These are phyloP conservation scores for Panorpa germanica DNA, from an alignment of 2,888 invertebrate genomes.

Conservation along the genomic window DNA sequence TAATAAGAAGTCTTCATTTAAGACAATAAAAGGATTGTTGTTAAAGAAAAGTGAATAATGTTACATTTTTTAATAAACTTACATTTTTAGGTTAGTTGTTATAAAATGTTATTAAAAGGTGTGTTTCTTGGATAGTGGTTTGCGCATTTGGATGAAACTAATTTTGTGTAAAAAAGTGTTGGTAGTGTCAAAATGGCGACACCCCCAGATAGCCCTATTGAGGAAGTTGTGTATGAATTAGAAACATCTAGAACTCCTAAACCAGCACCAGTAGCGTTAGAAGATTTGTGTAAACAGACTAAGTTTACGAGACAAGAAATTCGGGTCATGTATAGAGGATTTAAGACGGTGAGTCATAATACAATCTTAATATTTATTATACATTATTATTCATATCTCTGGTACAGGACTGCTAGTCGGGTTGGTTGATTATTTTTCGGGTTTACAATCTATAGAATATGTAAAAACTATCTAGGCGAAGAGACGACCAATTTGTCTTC, in stretches of 20 bases:
- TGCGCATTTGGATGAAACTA: too few relatives aligned
- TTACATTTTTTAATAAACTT: too few relatives aligned
- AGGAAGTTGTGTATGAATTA: conserved; percentile 72
- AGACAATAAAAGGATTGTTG: too few relatives aligned
- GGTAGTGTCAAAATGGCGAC: conserved; percentile 65
- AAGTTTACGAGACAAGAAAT: conserved; percentile 93
- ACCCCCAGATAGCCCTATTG: conserved; percentile 70
- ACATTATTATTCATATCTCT: background rate
- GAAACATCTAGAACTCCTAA: conserved; percentile 64
- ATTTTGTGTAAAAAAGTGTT: too few relatives aligned
- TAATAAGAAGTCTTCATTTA: too few relatives aligned
- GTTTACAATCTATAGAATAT: too few relatives aligned
- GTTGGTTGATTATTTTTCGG: background rate
- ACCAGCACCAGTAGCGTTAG: conserved; percentile 69
- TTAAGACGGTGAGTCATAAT: conserved; percentile 66
- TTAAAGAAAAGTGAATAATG: too few relatives aligned
- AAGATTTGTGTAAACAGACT: conserved; percentile 80
- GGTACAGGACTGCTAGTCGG: background rate
- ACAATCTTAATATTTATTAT: conserved; percentile 2
- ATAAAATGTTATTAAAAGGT: too few relatives aligned
- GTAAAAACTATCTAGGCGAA: too few relatives aligned
- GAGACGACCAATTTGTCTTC: too few relatives aligned
- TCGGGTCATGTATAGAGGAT: conserved; percentile 92
- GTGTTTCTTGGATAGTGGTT: too few relatives aligned
- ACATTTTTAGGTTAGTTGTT: too few relatives aligned